Evolutionary conservation across 2,797 vertebrate genomes (phyloP).

Genomic region (Gymnothorax reevesii): DNA sequence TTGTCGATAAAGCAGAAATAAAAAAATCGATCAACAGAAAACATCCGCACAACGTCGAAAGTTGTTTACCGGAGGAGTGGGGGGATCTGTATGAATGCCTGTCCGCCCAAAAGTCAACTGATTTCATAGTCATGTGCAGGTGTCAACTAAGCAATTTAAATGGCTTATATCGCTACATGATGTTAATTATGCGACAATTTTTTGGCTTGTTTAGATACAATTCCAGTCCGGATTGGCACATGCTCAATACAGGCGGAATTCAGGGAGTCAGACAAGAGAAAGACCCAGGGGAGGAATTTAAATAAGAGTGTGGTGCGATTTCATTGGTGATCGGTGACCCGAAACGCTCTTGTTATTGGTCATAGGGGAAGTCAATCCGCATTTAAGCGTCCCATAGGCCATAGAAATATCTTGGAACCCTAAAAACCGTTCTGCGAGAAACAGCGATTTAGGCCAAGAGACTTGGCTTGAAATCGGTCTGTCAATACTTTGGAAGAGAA

Average conservation of each 20-base stretch:
- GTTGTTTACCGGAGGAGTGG: conserved; percentile 34
- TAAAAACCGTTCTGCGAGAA: conserved; percentile 36
- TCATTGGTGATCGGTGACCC: background rate
- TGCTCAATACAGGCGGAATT: conserved; percentile 33
- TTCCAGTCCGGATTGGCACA: background rate
- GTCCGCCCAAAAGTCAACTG: conserved; percentile 8
- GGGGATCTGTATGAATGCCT: conserved; percentile 21
- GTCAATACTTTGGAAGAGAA: conserved; percentile 25
- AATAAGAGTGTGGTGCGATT: background rate
- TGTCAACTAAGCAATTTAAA: background rate
- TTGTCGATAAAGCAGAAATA: background rate
- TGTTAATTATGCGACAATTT: background rate
- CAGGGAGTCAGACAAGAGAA: conserved; percentile 23
- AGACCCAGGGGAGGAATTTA: background rate
- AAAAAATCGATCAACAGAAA: background rate
- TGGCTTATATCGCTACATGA: background rate
- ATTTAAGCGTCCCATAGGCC: conserved; percentile 26
- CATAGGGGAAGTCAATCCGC: conserved; percentile 13
- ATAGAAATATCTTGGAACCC: conserved; percentile 46
- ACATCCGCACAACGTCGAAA: conserved; percentile 9
- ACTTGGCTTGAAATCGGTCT: conserved; percentile 17
- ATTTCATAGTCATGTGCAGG: background rate
- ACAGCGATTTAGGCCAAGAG: conserved; percentile 40
- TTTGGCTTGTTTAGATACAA: background rate
- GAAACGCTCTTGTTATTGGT: conserved; percentile 34